Base-by-base conservation (phyloP, 1,140 invertebrate species). In the Tetramorium alpestre region DNA sequence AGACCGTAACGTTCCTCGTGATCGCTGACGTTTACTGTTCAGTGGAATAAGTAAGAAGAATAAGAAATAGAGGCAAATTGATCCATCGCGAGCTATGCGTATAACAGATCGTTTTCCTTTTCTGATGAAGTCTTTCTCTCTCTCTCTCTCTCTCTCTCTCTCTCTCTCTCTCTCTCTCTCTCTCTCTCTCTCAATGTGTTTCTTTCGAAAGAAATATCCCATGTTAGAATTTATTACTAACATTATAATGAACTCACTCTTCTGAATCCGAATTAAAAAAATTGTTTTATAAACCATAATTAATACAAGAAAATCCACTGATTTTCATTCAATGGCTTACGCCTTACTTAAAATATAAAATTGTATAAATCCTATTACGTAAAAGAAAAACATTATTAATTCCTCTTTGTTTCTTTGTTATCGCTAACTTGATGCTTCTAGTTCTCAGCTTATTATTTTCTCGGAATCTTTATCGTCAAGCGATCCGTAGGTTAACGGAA, bases 1-100 rank as follows among this genome's bases (percentile, higher is more conserved):
- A 81, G 78, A 70, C 78, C 78, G 78, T 81, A 70, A 70, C 77
- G 64, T 69, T 69, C 62, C 33, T 56, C 77, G 81, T 76, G 81
- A 84, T 72, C 70, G 70, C 70, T 76, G 81, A 76, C 44, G 81
- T 33, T 51, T 62, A 4, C 65, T n/a, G 16, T 33, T 38, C 18
- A 51, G 62, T 41, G 62, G 33, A 80, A 80, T 69, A 54, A 38
- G 25, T 81, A 56, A 70, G 16, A 16, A 81, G 56, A 84, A 84
- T 58, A 60, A 84, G 69, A 60, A 70, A 84, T 22, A 33, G 54
- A 60, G 18, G 54, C 28, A 82, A 73, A 73, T 69, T 41, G 77
- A 81, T 47, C 47, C 47, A 81, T 81, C 47, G 28, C 22, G 33
- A 81, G 41, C 28, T 54, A 70, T n/a, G 77, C 47, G 22, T 70